phyloP scores from a whole-genome alignment of 2,113 vertebrate species.

The Callithrix jacchus region DNA sequence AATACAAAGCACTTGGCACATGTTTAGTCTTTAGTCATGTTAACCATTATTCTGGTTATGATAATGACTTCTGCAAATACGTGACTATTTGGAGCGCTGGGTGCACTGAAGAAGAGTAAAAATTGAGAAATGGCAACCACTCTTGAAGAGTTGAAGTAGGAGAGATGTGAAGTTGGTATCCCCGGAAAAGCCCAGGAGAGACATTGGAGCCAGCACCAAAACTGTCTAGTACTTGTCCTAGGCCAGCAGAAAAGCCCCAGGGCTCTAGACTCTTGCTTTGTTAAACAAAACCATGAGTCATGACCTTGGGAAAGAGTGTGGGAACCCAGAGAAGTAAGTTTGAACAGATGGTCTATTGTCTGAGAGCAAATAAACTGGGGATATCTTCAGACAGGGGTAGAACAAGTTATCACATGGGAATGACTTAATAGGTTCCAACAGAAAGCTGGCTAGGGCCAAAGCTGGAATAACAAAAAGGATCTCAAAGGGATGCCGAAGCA shows the following conservation, averaged over 20 bases:
- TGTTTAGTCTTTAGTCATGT: neutral
- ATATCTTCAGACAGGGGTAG: conserved; percentile 40
- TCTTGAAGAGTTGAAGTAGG: neutral
- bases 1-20: neutral
- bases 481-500: neutral
- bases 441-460: conserved; percentile 16
- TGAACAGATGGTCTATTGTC: conserved; percentile 50
- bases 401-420: conserved; percentile 40
- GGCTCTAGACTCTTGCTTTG: conserved; percentile 2
- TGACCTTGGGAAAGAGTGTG: conserved; percentile 53
- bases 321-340: conserved; percentile 34
- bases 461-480: neutral
- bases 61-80: conserved; percentile 30
- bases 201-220: neutral
- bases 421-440: neutral
- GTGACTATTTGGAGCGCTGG: neutral
- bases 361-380: conserved; percentile 40
- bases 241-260: neutral
- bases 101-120: neutral
- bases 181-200: neutral
- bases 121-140: neutral
- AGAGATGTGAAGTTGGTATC: neutral
- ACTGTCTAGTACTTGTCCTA: neutral
- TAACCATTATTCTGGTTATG: conserved; percentile 31
- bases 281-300: conserved; percentile 57